phyloP scores from a whole-genome alignment of 2,113 vertebrate species.

The Brachypteracias leptosomus region DNA sequence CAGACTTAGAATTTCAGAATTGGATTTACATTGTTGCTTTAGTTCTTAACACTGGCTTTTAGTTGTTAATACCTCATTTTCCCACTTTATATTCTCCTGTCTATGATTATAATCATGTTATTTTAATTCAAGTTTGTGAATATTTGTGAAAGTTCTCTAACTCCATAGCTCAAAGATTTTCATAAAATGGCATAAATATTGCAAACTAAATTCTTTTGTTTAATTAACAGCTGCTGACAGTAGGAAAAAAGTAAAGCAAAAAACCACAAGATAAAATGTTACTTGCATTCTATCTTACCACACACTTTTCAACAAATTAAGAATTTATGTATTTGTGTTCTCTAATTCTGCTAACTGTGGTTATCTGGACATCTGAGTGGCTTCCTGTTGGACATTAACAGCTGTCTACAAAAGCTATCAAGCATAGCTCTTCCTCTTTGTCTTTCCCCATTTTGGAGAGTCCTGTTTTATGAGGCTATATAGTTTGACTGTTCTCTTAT shows the following conservation, averaged over 20 bases:
- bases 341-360: background rate
- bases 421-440: no score
- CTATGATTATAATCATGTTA: background rate
- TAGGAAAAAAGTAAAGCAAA: background rate
- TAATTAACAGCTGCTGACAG: background rate
- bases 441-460: no score
- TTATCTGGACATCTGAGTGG: no score
- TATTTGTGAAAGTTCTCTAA: background rate
- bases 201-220: background rate
- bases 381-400: no score
- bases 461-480: no score
- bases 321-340: background rate
- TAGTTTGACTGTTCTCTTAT: no score
- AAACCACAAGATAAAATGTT: fast-evolving
- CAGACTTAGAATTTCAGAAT: no score
- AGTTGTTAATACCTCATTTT: no score
- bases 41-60: no score
- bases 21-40: no score
- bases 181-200: background rate
- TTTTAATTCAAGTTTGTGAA: background rate
- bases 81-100: no score
- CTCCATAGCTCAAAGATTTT: background rate
- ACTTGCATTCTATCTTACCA: background rate
- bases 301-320: background rate
- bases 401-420: no score